Base-by-base conservation (phyloP, 2,888 invertebrate genomes). In the Cosmorhoe ocellata region DNA sequence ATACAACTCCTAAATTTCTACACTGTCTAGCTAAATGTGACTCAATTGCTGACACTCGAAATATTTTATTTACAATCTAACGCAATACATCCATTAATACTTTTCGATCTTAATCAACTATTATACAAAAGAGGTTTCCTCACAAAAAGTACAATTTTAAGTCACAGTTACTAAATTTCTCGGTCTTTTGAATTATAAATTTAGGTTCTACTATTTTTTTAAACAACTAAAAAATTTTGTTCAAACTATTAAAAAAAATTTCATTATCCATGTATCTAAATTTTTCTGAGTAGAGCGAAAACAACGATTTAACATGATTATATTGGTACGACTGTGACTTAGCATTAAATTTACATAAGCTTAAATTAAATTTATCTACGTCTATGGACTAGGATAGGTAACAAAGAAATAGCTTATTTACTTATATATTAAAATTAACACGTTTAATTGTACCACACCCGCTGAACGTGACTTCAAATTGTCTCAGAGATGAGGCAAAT, bases 371-470 rank as follows among this genome's bases (percentile, higher is more conserved):
- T 59, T 6, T 66, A 64, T 63, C 71, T 77, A 77, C 66, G 64
- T 61, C 76, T 81, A 83, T 76, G 77, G 88, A 88, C 88, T 88
- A 88, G 88, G 73, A 66, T 71, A 65, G 87, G 86, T 87, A 86
- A 87, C 85, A 73, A 68, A 68, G 13, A 32, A 11, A 24, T 24
- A 4, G 24, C 24, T 7, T 24, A 24, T 5, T 3, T 24, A 24
- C 24, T 24, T 24, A 7, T 24, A 7, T 7, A 1, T 18, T 18
- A 18, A 18, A 18, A 18, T 3, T 18, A 18, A 18, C 18, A 18
- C 4, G 24, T 24, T 24, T 24, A 18, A 18, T 18, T 18, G 18
- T 18, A 18, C n/a, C 26, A 26, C 12, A 26, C 11, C 18, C 9
- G 33, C 14, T 14, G 1, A 14, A 1, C 27, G 28, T 38, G 13